Conservation (phyloP, 2,797 vertebrate species). For the Zalophus californianus region DNA sequence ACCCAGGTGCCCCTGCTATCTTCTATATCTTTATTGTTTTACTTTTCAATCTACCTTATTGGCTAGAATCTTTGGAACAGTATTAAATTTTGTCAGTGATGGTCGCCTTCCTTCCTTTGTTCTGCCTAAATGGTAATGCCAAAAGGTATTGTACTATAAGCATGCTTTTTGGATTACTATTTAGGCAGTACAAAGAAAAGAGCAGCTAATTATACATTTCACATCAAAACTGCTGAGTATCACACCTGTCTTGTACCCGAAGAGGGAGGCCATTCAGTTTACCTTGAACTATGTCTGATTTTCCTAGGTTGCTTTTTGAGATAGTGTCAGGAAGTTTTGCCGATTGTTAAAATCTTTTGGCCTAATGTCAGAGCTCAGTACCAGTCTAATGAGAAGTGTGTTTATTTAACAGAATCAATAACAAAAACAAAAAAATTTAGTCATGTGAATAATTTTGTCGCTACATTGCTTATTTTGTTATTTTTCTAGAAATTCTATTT, state of each 20-base stretch:
- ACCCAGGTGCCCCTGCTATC: too few species aligned
- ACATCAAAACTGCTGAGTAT: fast-evolving
- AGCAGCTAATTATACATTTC: too few species aligned
- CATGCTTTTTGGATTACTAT: neutral
- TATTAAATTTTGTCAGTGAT: neutral
- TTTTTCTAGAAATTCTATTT: neutral
- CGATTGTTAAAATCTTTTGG: neutral
- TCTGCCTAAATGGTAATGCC: too few species aligned
- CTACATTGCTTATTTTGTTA: neutral
- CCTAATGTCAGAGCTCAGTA: neutral
- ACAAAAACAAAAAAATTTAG: neutral
- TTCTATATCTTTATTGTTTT: neutral
- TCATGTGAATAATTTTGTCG: neutral
- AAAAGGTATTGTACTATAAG: neutral
- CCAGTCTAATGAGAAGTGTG: neutral
- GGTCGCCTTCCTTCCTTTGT: neutral
- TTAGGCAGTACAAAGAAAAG: neutral
- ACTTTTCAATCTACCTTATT: neutral
- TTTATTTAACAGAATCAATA: neutral
- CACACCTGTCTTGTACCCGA: neutral
- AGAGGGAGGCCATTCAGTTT: neutral
- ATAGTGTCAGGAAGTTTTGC: neutral
- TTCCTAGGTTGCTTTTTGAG: neutral
- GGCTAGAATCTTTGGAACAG: neutral
- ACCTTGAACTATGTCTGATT: neutral